These are phyloP conservation scores for Cyclina sinensis DNA, from an alignment of 1,140 invertebrate species.

Conservation along the genomic window DNA sequence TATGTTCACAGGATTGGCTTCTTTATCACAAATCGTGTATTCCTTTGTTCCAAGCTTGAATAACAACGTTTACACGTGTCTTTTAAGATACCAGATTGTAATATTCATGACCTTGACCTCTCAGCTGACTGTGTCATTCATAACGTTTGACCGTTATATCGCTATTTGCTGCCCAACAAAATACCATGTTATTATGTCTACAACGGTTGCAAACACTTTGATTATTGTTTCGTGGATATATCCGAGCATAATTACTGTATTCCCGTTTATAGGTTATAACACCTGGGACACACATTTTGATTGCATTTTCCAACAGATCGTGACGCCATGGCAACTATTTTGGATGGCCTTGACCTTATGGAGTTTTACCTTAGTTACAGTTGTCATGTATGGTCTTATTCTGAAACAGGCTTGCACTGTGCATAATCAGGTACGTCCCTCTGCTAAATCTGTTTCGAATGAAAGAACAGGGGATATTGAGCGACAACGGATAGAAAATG, in stretches of 20 bases:
- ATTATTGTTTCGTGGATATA: slow-evolving; percentile 53
- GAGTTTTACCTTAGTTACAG: slow-evolving; percentile 39
- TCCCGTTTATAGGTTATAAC: slow-evolving; percentile 64
- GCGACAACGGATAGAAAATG: not conserved
- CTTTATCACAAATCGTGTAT: slow-evolving; percentile 65
- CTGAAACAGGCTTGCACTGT: slow-evolving; percentile 61
- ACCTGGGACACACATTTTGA: slow-evolving; percentile 38
- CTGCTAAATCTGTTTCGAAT: not conserved
- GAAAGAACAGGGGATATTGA: not conserved
- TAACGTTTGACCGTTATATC: slow-evolving; percentile 69
- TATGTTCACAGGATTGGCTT: slow-evolving; percentile 61
- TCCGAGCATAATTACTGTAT: not conserved
- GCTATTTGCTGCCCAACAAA: slow-evolving; percentile 67
- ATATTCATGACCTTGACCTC: slow-evolving; percentile 58
- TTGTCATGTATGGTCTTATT: slow-evolving; percentile 67
- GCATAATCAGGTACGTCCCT: slow-evolving; percentile 52
- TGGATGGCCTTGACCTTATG: slow-evolving; percentile 41
- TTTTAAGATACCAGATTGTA: slow-evolving; percentile 63
- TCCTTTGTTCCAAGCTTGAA: slow-evolving; percentile 55
- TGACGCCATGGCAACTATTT: slow-evolving; percentile 13
- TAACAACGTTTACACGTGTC: slow-evolving; percentile 29
- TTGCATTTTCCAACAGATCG: slow-evolving; percentile 38
- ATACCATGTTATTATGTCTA: slow-evolving; percentile 57
- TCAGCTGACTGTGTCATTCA: slow-evolving; percentile 62
- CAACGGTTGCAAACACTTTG: slow-evolving; percentile 8